Evolutionary conservation across 2,888 invertebrate genomes (phyloP).

Genomic region (Tiliacea citrago): DNA sequence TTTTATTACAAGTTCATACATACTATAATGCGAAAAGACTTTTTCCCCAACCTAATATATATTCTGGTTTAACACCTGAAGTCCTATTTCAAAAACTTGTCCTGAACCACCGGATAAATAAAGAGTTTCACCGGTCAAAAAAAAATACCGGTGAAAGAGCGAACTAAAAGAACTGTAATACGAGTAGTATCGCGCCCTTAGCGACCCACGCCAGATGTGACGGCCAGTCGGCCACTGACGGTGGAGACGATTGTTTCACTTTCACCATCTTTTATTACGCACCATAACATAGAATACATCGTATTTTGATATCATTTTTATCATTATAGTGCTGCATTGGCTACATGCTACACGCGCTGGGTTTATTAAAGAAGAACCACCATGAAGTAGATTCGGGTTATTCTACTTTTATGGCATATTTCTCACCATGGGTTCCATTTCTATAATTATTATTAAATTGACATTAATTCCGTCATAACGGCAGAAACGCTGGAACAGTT

Average conservation of each 20-base stretch:
- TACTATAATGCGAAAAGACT: too few species aligned
- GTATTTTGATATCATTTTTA: background rate
- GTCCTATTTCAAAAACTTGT: too few species aligned
- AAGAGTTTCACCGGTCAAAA: background rate
- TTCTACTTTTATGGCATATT: background rate
- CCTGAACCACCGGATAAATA: background rate
- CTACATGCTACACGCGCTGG: background rate
- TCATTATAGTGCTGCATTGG: background rate
- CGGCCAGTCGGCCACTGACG: slow-evolving; percentile 31
- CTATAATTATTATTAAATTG: background rate
- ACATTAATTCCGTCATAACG: background rate
- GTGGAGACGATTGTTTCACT: slow-evolving; percentile 8
- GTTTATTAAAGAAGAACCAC: background rate
- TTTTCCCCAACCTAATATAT: too few species aligned
- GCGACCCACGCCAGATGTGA: slow-evolving; percentile 23
- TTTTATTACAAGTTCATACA: too few species aligned
- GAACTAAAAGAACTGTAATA: too few species aligned
- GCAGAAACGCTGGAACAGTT: too few species aligned
- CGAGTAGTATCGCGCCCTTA: background rate
- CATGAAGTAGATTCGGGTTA: background rate
- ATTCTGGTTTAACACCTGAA: background rate
- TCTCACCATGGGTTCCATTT: background rate
- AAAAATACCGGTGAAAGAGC: too few species aligned
- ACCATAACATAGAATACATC: background rate
- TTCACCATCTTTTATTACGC: background rate